Evolutionary conservation across 2,888 invertebrate species (phyloP), one percentile per base, ranked within the genome.

Genomic region (Morpho deidamia): DNA sequence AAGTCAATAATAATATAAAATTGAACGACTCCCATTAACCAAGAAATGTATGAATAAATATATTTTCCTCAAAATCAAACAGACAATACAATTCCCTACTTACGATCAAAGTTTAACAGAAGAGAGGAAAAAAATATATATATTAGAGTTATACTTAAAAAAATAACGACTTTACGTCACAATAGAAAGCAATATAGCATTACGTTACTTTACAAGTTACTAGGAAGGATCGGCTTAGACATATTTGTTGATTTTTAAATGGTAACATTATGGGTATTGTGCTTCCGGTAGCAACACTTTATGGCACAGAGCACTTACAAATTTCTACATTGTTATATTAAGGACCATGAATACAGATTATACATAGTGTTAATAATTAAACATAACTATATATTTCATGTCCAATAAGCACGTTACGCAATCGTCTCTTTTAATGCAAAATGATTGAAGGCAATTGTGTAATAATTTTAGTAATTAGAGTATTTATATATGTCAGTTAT

Each of bases 211-310:
- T 78, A 86, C 78, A 84, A 62, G 60, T 62, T 66, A 63, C 74
- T 74, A 71, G 67, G 73, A 76, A 82, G 80, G 81, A 81, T 78
- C 79, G 76, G 77, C 74, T 76, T 72, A 58, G 10, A 44, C 12
- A 50, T 14, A 44, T 69, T 72, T 70, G 66, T 60, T 66, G 62
- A 65, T 65, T 66, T 63, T 68, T 63, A 69, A 74, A 81, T 87
- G 88, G 88, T 89, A 88, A 89, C 88, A 82, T 84, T 79, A 80
- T 83, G 83, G 84, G 12, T 47, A 39, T 41, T 41, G 49, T 86
- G 84, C 83, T 80, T 81, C 81, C 81, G 86, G 76, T 82, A 81
- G 84, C 84, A 83, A 85, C 83, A 82, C 79, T 75, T 74, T 88
- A 89, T 89, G 88, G 88, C 88, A 89, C 88, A 83, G 81, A 74